Conservation (phyloP, 2,888 invertebrate species). For the Lepidochrysops patricia region DNA sequence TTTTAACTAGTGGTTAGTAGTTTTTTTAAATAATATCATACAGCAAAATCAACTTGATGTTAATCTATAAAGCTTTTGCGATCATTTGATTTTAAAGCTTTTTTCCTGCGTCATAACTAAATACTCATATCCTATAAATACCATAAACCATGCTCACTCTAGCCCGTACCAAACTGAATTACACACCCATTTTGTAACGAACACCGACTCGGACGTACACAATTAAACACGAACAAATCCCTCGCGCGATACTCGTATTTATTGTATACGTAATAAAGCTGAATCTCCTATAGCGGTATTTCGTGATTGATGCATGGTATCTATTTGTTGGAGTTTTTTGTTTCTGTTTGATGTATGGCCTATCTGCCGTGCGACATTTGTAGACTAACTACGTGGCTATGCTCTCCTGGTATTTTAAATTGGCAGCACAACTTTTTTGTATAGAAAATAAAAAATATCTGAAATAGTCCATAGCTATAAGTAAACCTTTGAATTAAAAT, state of each 20-base stretch:
- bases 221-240: conserved; percentile 18
- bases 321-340: background rate
- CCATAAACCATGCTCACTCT: conserved; percentile 6
- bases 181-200: conserved; percentile 22
- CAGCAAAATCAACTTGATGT: background rate
- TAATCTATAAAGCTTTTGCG: too few relatives aligned
- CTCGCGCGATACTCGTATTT: conserved; percentile 11
- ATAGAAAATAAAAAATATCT: too few relatives aligned
- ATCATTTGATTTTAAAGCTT: too few relatives aligned
- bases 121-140: background rate
- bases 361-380: background rate
- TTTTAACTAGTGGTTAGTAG: too few relatives aligned
- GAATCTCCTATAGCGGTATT: conserved; percentile 2
- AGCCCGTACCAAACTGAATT: conserved; percentile 21
- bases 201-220: conserved; percentile 22
- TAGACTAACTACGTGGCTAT: background rate
- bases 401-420: too few relatives aligned
- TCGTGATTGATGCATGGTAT: conserved; percentile 21
- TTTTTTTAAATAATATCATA: too few relatives aligned
- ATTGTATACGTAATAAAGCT: background rate
- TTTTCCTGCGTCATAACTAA: background rate
- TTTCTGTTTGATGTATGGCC: background rate
- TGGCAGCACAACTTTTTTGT: too few relatives aligned
- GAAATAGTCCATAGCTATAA: too few relatives aligned
- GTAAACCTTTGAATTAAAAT: too few relatives aligned